Evolutionary conservation across 2,797 vertebrate genomes (phyloP).

Genomic region (Danio aesculapii): DNA sequence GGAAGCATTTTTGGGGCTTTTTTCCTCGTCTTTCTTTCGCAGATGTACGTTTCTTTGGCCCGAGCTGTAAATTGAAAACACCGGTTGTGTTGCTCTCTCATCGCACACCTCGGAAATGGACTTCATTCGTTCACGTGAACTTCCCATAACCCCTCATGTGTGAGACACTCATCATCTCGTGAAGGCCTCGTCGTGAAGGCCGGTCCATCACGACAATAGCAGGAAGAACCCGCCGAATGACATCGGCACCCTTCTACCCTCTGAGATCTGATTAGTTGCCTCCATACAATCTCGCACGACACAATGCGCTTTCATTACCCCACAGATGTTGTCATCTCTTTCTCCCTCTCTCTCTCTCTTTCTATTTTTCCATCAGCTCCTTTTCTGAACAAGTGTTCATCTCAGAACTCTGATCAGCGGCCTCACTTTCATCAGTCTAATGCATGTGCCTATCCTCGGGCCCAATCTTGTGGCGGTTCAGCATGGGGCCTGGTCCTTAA

Average conservation of each 20-base stretch:
- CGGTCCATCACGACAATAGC: slow-evolving; percentile 70
- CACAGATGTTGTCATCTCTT: slow-evolving; percentile 60
- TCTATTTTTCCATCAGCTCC: slow-evolving; percentile 30
- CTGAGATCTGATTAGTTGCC: slow-evolving; percentile 62
- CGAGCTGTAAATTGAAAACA: slow-evolving; percentile 69
- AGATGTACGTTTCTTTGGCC: slow-evolving; percentile 59
- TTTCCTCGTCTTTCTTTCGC: slow-evolving; percentile 56
- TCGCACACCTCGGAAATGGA: slow-evolving; percentile 83
- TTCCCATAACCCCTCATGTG: slow-evolving; percentile 82
- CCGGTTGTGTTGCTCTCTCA: slow-evolving; percentile 63
- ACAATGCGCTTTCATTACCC: slow-evolving; percentile 61
- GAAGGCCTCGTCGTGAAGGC: slow-evolving; percentile 65
- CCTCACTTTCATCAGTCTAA: slow-evolving; percentile 85
- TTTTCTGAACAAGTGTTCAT: slow-evolving; percentile 82
- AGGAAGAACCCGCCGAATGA: slow-evolving; percentile 69
- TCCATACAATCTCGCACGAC: slow-evolving; percentile 61
- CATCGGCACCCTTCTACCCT: slow-evolving; percentile 60
- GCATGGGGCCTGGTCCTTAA: slow-evolving; percentile 64
- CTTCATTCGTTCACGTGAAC: slow-evolving; percentile 86
- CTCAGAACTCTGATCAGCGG: slow-evolving; percentile 75
- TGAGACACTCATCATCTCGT: slow-evolving; percentile 84
- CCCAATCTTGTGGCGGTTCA: slow-evolving; percentile 39
- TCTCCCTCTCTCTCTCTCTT: slow-evolving; percentile 38
- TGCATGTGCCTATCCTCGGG: slow-evolving; percentile 67
- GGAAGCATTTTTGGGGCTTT: slow-evolving; percentile 56